Evolutionary conservation across 2,797 vertebrate genomes (phyloP), one percentile per base, ranked within the genome.

Genomic region (Chaetodon trifasciatus): DNA sequence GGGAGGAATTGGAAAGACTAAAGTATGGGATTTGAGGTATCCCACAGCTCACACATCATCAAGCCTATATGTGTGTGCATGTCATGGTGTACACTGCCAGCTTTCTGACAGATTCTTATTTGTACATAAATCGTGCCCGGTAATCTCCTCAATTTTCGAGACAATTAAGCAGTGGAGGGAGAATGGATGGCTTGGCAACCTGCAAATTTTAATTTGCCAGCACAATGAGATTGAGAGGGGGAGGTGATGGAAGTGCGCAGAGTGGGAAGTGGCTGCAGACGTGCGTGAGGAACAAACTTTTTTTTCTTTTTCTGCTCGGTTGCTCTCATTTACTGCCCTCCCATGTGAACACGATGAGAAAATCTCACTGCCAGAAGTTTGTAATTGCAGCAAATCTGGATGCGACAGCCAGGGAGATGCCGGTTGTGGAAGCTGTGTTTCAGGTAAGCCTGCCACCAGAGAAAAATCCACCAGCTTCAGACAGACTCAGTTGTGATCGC

Each of bases 111-210:
- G 78, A 93, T 84, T 91, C 86, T 85, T 90, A 89, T 92, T 94
- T 90, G 88, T 87, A 93, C 83, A 91, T 89, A 91, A 91, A 94
- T 90, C 82, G 83, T 37, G 32, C 75, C 50, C 52, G 7, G 89
- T 92, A 92, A 94, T 95, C 90, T 92, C 91, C 82, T 89, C 91
- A 92, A 94, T 94, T 95, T 95, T 93, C 86, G 24, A 93, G 91
- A 93, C 94, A 95, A 94, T 95, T 93, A 94, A 86, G 88, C 92
- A 93, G 87, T 64, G 71, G 83, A 87, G 83, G 82, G 86, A 92
- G 89, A 93, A 93, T 89, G 84, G 88, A 92, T 91, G 89, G 90
- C 89, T 93, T 90, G 88, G 93, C 92, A 93, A 90, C 66, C 82
- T 62, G 47, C 92, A 89, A 86, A 91, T 93, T 91, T 90, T 92